A percentile compares a stretch with the other conserved stretches of the same genome.
Evolutionary conservation across 2,797 vertebrate genomes (phyloP).

Genomic region (Falco peregrinus): DNA sequence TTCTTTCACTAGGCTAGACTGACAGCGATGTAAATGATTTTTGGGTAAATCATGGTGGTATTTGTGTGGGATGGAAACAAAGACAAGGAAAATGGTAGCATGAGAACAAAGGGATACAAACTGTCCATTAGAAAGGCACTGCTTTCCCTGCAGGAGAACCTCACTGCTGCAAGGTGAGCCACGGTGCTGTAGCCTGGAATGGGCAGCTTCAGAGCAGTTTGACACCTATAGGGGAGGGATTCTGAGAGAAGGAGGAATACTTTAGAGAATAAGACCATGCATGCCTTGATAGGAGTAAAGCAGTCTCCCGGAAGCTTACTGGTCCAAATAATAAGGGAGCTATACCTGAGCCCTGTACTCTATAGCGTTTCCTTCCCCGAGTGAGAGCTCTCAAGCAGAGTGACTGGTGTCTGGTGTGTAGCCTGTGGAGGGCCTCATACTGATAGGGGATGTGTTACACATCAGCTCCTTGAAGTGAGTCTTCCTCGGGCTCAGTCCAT

Average conservation of each 20-base stretch:
- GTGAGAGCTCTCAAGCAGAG: background rate
- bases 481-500: constrained; percentile 39
- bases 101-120: background rate
- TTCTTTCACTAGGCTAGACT: background rate
- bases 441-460: background rate
- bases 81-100: background rate
- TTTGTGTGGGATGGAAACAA: background rate
- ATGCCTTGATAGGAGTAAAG: background rate
- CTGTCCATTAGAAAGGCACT: background rate
- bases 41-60: background rate
- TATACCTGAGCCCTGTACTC: background rate
- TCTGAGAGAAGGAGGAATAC: background rate
- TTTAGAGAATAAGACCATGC: background rate
- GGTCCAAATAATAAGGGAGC: background rate
- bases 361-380: background rate
- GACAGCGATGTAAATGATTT: background rate
- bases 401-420: background rate
- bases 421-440: background rate
- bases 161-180: background rate
- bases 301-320: background rate
- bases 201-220: background rate
- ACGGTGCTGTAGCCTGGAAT: background rate
- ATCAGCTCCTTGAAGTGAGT: constrained; percentile 16
- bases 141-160: background rate
- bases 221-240: background rate